phyloP scores from a whole-genome alignment of 2,113 vertebrate genomes.

The Neolamprologus caudopunctatus region DNA sequence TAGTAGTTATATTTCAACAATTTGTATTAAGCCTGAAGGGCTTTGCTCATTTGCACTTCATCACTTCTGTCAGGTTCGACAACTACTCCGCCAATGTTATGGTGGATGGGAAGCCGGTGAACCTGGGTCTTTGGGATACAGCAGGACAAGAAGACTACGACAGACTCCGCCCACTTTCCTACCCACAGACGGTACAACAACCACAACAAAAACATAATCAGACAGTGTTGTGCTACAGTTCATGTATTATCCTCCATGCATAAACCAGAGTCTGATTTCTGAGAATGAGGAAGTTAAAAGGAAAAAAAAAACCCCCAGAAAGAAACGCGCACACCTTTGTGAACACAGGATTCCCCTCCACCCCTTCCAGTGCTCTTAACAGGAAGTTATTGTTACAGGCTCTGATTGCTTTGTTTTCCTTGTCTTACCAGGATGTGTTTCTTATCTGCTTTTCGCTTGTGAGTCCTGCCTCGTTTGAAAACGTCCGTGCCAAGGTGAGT shows the following conservation, averaged over 20 bases:
- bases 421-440: slow-evolving; percentile 85
- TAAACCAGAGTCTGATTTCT: not conserved
- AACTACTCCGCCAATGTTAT: slow-evolving; percentile 99
- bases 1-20: not conserved
- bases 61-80: slow-evolving; percentile 76
- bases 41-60: not conserved
- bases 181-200: slow-evolving; percentile 87
- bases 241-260: not conserved
- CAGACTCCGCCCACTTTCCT: slow-evolving; percentile 91
- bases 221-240: not conserved
- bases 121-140: slow-evolving; percentile 95
- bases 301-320: not conserved
- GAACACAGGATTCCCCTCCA: not conserved
- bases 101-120: slow-evolving; percentile 97
- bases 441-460: slow-evolving; percentile 98
- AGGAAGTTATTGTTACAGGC: not conserved
- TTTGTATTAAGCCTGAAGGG: not conserved
- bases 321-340: not conserved
- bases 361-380: not conserved
- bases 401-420: slow-evolving; percentile 22
- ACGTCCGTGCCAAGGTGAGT: slow-evolving; percentile 94
- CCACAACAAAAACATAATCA: not conserved
- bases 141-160: slow-evolving; percentile 97
- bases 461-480: slow-evolving; percentile 99
- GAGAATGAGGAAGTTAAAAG: not conserved